Base-by-base conservation (phyloP, 2,888 invertebrate genomes). In the Brachypterus glaber region DNA sequence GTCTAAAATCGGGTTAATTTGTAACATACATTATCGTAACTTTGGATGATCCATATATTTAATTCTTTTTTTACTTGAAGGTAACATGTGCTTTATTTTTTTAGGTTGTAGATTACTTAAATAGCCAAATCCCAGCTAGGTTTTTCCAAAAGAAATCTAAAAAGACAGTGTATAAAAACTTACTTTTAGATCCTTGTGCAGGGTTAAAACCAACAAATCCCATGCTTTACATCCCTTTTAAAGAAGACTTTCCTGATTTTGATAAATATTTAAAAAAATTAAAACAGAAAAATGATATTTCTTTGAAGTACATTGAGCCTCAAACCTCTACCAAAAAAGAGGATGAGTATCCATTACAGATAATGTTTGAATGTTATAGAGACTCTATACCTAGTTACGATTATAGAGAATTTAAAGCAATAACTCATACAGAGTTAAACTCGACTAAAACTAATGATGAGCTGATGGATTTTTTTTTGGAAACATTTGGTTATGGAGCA, bases 401-500 rank as follows among this genome's bases (percentile, higher is more conserved):
- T 17, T 59, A 49, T 41, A 43, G 49, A 5, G 54, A 58, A 40
- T 59, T 59, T 41, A 50, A 50, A 36, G 37, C 50, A 8, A 49
- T 58, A 12, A 44, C 58, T 26, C 40, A 48, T 11, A 49, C 42
- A 11, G 52, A 52, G 9, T 33, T 59, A 9, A 48, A 48, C 18
- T 61, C 60, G 1, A 46, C 44, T 17, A 59, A 55, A 44, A 54
- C 57, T 8, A 57, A 58, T 36, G 56, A 63, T 33, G 84, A 83
- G 52, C 66, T 88, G 43, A 82, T 88, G 59, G 82, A 82, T 56
- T 86, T 87, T 63, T 66, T 96, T 13, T 84, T 92, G 62, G 95
- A 96, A 53, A 66, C 93, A 3, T 70, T 92, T 15, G 96, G 96
- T 0, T 90, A 84, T 61, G 88, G 92, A 49, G 50, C 59, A 16